A percentile compares a stretch with the other conserved stretches of the same genome.
Evolutionary conservation across 2,888 invertebrate genomes (phyloP).

Genomic region (Merodon equestris): DNA sequence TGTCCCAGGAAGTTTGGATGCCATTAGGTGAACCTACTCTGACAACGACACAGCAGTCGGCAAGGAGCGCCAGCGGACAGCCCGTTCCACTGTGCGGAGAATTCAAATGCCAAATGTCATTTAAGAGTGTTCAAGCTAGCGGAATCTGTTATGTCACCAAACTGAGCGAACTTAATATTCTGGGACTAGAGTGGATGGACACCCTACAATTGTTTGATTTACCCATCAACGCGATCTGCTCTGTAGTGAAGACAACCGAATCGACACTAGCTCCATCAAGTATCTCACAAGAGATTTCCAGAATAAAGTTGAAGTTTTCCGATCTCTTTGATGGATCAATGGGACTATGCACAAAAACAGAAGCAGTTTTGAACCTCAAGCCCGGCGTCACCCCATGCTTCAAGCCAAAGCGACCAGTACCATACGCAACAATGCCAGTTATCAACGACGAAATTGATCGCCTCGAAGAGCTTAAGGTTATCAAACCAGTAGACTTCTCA

Average conservation of each 20-base stretch:
- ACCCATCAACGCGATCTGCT: background rate
- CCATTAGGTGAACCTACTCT: too few species aligned
- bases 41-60: background rate
- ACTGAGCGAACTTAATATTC: background rate
- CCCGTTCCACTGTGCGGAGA: background rate
- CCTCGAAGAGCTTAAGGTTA: too few species aligned
- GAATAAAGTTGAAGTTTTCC: too few species aligned
- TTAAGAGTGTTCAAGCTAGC: background rate
- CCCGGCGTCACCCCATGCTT: background rate
- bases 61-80: background rate
- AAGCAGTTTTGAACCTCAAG: background rate
- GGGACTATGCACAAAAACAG: background rate
- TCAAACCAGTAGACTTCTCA: too few species aligned
- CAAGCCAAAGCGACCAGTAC: conserved; percentile 2
- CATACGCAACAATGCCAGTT: too few species aligned
- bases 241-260: background rate
- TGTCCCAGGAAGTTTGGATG: too few species aligned
- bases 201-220: background rate
- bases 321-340: too few species aligned
- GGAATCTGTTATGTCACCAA: too few species aligned
- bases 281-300: too few species aligned
- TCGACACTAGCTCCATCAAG: background rate
- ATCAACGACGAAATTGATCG: too few species aligned
- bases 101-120: background rate
- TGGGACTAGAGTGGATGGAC: background rate